phyloP scores from a whole-genome alignment of 2,888 invertebrate genomes.

The Hedychridium roseum region DNA sequence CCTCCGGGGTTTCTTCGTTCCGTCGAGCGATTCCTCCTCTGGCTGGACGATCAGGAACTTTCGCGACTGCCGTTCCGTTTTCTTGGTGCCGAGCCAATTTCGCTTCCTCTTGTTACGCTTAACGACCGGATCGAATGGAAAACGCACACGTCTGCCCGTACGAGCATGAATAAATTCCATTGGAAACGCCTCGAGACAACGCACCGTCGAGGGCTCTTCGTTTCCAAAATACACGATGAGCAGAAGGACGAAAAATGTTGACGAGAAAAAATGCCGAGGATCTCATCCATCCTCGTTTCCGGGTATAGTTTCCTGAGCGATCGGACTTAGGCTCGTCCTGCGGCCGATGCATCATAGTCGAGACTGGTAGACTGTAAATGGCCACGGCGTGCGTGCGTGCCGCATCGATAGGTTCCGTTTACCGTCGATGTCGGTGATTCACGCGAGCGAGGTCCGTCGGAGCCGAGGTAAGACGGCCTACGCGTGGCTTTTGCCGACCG shows the following conservation, averaged over 20 bases:
- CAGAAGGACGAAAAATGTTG: too few relatives aligned
- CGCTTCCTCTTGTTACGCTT: background rate
- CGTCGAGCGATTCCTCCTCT: background rate
- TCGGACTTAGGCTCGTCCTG: too few relatives aligned
- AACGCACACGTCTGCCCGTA: too few relatives aligned
- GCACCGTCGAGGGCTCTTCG: too few relatives aligned
- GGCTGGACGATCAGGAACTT: background rate
- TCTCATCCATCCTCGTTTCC: too few relatives aligned
- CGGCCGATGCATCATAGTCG: too few relatives aligned
- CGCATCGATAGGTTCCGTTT: slow-evolving; percentile 20
- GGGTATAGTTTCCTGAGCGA: too few relatives aligned
- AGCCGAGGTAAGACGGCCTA: slow-evolving; percentile 19
- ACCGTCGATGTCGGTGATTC: slow-evolving; percentile 40
- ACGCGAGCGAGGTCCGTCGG: slow-evolving; percentile 26
- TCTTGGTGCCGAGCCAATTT: background rate
- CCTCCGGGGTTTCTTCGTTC: background rate
- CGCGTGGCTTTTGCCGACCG: slow-evolving; percentile 8
- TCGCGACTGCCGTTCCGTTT: background rate
- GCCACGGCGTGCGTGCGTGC: slow-evolving; percentile 18
- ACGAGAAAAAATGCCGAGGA: too few relatives aligned
- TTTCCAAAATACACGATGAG: too few relatives aligned
- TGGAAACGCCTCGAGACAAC: too few relatives aligned
- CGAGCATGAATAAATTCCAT: too few relatives aligned
- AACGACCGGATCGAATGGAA: too few relatives aligned
- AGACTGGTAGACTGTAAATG: slow-evolving; percentile 33